Evolutionary conservation across 2,797 vertebrate genomes (phyloP).

Genomic region (Jordanella pulchra): DNA sequence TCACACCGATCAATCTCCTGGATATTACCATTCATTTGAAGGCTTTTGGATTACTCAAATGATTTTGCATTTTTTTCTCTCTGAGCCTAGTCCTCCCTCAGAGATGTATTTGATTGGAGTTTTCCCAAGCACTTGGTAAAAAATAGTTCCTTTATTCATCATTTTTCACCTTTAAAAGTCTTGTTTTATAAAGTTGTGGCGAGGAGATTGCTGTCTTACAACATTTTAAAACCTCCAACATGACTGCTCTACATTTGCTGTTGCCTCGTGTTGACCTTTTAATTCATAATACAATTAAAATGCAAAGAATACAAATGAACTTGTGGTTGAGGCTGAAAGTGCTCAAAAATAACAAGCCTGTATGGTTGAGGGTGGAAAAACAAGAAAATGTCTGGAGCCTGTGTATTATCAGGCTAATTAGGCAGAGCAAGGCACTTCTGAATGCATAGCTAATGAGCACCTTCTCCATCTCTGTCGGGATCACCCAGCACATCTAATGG

Average conservation of each 20-base stretch:
- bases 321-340: constrained; percentile 32
- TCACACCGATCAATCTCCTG: constrained; percentile 66
- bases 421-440: constrained; percentile 60
- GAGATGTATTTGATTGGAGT: constrained; percentile 48
- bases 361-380: constrained; percentile 45
- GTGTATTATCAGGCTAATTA: constrained; percentile 74
- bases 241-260: not conserved
- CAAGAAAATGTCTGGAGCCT: constrained; percentile 61
- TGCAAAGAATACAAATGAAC: constrained; percentile 21
- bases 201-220: constrained; percentile 23
- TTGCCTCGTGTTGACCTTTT: constrained; percentile 24
- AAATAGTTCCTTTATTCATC: constrained; percentile 39
- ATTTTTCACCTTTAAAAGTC: constrained; percentile 27
- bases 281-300: constrained; percentile 23
- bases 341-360: constrained; percentile 44
- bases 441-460: constrained; percentile 79
- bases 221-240: not conserved
- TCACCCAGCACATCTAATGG: constrained; percentile 81
- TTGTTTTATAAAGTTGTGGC: constrained; percentile 38
- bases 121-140: constrained; percentile 62
- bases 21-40: constrained; percentile 64
- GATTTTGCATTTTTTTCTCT: constrained; percentile 49
- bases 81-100: constrained; percentile 30
- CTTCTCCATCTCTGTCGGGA: constrained; percentile 73
- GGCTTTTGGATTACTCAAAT: constrained; percentile 40